Base-by-base conservation (phyloP, 2,888 invertebrate genomes). In the Spodoptera picta region DNA sequence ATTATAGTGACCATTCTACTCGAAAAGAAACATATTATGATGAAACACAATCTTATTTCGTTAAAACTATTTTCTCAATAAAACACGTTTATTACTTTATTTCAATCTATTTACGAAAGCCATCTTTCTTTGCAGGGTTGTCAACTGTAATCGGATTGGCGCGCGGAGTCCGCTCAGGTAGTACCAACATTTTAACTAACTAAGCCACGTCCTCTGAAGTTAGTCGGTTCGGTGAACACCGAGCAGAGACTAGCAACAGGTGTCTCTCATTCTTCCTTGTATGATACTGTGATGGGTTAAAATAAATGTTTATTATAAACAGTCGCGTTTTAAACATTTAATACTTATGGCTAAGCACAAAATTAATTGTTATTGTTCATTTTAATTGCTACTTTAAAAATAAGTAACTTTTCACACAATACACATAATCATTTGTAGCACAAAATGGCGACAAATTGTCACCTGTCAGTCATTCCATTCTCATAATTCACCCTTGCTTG, bases 61-160 rank as follows among this genome's bases (percentile, higher is more conserved):
- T 19, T 19, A 27, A 27, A 12, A 19, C 24, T 24, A 23, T 11
- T 36, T 49, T 52, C n/a, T 5, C 12, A 48, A 27, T 41, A 64
- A 49, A 44, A 44, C 44, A 27, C 14, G 24, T 48, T 48, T 48
- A 51, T 59, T 46, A 9, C 46, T 43, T 45, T 57, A 43, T 49
- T 59, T 41, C 47, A 75, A 42, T 70, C 44, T 54, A 50, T 19
- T 74, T 64, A 60, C 44, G 6, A 3, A 3, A 63, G 23, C 14
- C 9, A 54, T 60, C 12, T 47, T 62, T 49, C 49, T 46, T 36
- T 14, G 4, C 59, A 66, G 57, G 50, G 44, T 42, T 3, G 55
- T 55, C 46, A 60, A 44, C 56, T 5, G 49, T 67, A 71, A 72
- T 75, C 59, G 36, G 54, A 60, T 75, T 65, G 53, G 36, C 24